Base-by-base conservation (phyloP, 2,888 invertebrate species). In the Leptopilina myrica region DNA sequence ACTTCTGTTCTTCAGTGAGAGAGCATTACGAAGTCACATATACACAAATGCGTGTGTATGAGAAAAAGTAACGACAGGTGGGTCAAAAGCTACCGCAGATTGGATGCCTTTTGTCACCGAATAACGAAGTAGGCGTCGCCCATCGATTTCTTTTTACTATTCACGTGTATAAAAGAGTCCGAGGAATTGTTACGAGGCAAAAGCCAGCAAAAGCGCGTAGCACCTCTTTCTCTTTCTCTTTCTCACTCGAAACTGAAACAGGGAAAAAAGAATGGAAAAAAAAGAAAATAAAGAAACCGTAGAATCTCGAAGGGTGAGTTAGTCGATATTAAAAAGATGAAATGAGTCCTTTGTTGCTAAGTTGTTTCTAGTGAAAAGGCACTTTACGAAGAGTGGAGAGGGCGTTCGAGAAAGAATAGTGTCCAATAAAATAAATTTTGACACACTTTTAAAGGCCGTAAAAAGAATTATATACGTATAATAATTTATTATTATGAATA, bases 31-130 rank as follows among this genome's bases (percentile, higher is more conserved):
- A 76, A 84, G 85, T 85, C 84, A 86, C 82, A 80, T 84, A 79
- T 75, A 43, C 8, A 78, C 83, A 77, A 67, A 73, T 56, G 75
- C 43, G 81, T 81, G 79, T 77, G 43, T 43, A 80, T 79, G 40
- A 66, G 46, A 78, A 76, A 33, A 62, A 85, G 82, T 82, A 79
- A 64, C 80, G 79, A 80, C 80, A 79, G 76, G 76, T 76, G 79
- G 79, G 79, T 79, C 79, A 80, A 82, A 33, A 84, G 80, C 82
- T 84, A 79, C 83, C 81, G 83, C 82, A 79, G 76, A 64, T 73
- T 80, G 78, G 79, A 79, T 78, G 65, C 81, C 85, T 83, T 86
- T 88, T 88, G 86, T 89, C 88, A 84, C 85, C 78, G 87, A 82
- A 86, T 82, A 87, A 88, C 83, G 85, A 87, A 87, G 78, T 78